Evolutionary conservation across 2,888 invertebrate genomes (phyloP).

Genomic region (Plagodis dolabraria): DNA sequence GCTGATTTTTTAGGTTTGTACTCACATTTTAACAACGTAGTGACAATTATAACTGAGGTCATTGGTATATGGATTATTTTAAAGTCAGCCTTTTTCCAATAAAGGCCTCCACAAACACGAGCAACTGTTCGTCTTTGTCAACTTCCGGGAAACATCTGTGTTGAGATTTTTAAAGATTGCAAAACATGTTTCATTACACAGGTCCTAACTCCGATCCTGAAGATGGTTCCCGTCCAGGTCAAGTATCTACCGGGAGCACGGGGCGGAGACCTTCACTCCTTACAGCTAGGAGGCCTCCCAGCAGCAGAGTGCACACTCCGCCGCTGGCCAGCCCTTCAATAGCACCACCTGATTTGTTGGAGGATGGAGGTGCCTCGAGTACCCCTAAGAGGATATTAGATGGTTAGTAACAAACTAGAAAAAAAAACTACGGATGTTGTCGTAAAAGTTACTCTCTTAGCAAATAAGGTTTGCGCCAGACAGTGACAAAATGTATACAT

Average conservation of each 20-base stretch:
- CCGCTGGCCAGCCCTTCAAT: conserved; percentile 88
- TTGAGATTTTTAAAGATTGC: neutral
- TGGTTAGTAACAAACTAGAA: conserved; percentile 60
- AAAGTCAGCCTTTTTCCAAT: no score
- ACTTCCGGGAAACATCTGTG: neutral
- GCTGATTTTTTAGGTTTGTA: no score
- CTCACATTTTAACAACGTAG: no score
- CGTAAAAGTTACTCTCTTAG: no score
- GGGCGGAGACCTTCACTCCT: conserved; percentile 74
- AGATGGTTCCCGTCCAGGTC: conserved; percentile 89
- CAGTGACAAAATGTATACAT: no score
- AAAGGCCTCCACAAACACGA: no score
- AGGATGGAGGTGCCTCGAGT: conserved; percentile 93
- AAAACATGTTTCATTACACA: conserved; percentile 40
- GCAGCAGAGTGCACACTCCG: conserved; percentile 89
- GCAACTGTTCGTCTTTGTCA: no score
- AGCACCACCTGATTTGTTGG: conserved; percentile 87
- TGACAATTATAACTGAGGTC: no score
- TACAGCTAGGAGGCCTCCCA: conserved; percentile 77
- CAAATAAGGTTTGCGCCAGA: no score
- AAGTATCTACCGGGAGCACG: conserved; percentile 88
- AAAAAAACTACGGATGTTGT: no score
- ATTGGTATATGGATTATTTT: no score
- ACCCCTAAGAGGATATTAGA: conserved; percentile 89
- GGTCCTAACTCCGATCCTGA: conserved; percentile 91